phyloP scores from a whole-genome alignment of 2,797 vertebrate genomes.

The Tiaroga cobitis region DNA sequence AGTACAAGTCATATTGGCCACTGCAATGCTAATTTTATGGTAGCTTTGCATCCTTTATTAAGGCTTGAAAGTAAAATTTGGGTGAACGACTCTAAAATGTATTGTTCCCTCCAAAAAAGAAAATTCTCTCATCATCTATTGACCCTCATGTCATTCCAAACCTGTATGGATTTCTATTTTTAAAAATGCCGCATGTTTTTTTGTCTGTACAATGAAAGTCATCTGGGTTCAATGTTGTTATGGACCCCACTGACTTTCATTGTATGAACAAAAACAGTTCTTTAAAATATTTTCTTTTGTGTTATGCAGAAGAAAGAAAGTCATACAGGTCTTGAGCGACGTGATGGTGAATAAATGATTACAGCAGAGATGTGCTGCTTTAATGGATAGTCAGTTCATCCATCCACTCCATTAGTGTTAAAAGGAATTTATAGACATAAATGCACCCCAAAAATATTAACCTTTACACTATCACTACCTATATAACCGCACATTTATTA shows the following conservation, averaged over 20 bases:
- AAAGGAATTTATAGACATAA: constrained; percentile 6
- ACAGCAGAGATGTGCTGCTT: neutral
- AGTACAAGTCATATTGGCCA: neutral
- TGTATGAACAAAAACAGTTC: neutral
- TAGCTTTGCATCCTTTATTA: neutral
- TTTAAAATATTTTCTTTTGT: neutral
- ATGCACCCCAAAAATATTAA: neutral
- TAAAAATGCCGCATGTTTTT: neutral
- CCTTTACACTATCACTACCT: constrained; percentile 28
- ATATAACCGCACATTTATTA: constrained; percentile 39
- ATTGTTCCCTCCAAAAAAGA: neutral
- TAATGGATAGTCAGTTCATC: neutral
- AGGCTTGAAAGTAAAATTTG: neutral
- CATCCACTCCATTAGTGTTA: neutral
- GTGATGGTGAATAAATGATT: neutral
- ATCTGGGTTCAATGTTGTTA: neutral
- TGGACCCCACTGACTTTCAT: neutral
- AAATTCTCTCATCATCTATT: neutral
- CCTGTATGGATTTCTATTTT: neutral
- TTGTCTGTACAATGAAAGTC: neutral
- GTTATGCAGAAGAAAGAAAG: neutral
- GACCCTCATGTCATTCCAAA: neutral
- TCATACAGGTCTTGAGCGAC: neutral
- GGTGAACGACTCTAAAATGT: neutral
- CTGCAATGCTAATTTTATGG: neutral